A percentile compares a stretch with the other conserved stretches of the same genome.
These are phyloP conservation scores for Barbus barbus DNA, from an alignment of 2,113 vertebrate species.

Conservation along the genomic window DNA sequence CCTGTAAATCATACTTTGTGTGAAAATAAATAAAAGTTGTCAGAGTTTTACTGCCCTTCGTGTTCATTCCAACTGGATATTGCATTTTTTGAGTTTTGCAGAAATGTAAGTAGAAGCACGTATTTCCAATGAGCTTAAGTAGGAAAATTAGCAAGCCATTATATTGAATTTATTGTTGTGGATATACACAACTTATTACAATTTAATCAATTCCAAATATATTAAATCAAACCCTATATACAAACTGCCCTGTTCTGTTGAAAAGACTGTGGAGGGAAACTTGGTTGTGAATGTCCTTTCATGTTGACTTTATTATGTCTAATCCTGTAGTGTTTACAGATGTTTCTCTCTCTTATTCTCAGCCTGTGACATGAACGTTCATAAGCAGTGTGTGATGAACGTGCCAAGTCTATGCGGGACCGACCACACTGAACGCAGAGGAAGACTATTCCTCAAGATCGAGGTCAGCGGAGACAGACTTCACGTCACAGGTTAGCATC, in stretches of 20 bases:
- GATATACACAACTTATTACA: background rate
- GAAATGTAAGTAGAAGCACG: background rate
- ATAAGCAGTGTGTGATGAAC: conserved; percentile 95
- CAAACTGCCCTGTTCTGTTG: background rate
- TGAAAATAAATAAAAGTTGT: no score
- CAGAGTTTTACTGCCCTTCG: no score
- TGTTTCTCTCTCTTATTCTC: conserved; percentile 47
- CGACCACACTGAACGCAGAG: conserved; percentile 94
- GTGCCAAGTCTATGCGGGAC: conserved; percentile 95
- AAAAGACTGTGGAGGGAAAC: background rate
- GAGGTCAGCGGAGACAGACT: conserved; percentile 87
- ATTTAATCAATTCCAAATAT: background rate
- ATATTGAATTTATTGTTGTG: background rate
- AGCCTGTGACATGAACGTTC: conserved; percentile 98
- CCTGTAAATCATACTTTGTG: no score
- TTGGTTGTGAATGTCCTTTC: background rate
- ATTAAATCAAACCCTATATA: background rate
- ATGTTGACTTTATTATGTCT: background rate
- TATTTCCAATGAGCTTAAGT: no score
- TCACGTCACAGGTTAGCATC: conserved; percentile 85
- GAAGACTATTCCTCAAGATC: conserved; percentile 91
- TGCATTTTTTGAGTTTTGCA: no score
- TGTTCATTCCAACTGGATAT: background rate
- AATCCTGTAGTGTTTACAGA: background rate
- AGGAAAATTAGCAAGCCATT: background rate